Conservation (phyloP, 2,797 vertebrate genomes). For the Podarcis siculus region DNA sequence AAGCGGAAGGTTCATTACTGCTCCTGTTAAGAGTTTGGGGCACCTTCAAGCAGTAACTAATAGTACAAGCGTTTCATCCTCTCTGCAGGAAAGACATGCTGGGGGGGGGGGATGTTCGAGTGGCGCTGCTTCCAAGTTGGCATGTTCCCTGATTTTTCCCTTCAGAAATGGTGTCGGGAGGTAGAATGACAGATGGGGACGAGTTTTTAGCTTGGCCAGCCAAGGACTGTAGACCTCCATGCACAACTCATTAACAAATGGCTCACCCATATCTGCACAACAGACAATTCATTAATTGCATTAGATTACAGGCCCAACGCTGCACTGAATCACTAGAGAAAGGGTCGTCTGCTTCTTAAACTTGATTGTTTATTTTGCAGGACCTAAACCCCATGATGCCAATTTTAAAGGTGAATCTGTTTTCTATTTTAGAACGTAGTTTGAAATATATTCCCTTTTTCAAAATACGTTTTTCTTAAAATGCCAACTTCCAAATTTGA, state of each 20-base stretch:
- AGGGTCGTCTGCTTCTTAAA: neutral
- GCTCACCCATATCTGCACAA: neutral
- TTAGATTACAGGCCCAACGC: neutral
- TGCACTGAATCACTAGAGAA: neutral
- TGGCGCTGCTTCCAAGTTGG: too few species aligned
- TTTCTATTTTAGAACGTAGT: neutral
- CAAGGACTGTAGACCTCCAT: neutral
- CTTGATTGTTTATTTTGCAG: neutral
- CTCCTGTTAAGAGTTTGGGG: too few species aligned
- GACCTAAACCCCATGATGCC: neutral
- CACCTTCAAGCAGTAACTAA: too few species aligned
- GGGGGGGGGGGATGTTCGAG: too few species aligned
- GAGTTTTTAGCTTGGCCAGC: neutral
- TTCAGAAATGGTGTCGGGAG: neutral
- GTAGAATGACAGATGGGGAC: neutral
- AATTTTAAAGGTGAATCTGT: neutral
- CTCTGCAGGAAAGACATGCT: too few species aligned
- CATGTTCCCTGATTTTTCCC: neutral
- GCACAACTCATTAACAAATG: neutral
- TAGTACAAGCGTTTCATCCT: too few species aligned
- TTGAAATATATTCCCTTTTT: neutral
- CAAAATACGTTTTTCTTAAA: neutral
- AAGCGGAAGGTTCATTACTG: too few species aligned
- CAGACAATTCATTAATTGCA: neutral
- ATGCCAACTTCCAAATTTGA: neutral